Percentiles rank a stretch among this genome's conserved stretches.
These are phyloP conservation scores for Elmis aenea DNA, from an alignment of 2,888 invertebrate species.

Conservation along the genomic window DNA sequence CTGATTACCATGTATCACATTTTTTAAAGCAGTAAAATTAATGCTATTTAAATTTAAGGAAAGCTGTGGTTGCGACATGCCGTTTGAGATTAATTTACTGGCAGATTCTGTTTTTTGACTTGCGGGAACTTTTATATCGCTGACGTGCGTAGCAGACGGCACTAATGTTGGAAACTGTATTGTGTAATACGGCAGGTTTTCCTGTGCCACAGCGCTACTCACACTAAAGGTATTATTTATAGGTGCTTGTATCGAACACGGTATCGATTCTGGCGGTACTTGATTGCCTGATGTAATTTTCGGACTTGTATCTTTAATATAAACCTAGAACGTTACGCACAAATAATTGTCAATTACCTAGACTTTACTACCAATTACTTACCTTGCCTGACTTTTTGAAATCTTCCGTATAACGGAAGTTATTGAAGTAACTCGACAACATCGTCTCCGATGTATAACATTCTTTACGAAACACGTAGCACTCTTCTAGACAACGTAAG, in stretches of 20 bases:
- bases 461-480: constrained; percentile 58
- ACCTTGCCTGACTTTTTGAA: constrained; percentile 59
- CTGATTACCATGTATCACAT: constrained; percentile 27
- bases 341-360: not conserved
- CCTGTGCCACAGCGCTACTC: constrained; percentile 8
- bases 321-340: constrained; percentile 42
- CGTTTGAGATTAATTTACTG: constrained; percentile 15
- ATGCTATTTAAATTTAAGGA: constrained; percentile 36
- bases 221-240: not conserved
- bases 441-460: constrained; percentile 62
- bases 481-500: constrained; percentile 57
- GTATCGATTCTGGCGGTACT: not conserved
- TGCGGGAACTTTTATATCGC: constrained; percentile 8
- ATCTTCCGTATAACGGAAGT: constrained; percentile 56
- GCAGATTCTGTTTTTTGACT: constrained; percentile 13
- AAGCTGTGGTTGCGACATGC: constrained; percentile 24
- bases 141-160: constrained; percentile 23
- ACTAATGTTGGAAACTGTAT: constrained; percentile 33
- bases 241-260: not conserved
- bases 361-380: constrained; percentile 6
- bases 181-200: constrained; percentile 31
- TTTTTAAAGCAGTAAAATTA: too few species aligned
- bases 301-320: constrained; percentile 51
- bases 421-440: constrained; percentile 62
- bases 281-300: constrained; percentile 15